A percentile compares a stretch with the other conserved stretches of the same genome.
Conservation (phyloP, 2,888 invertebrate species). For the Conus canariensis region DNA sequence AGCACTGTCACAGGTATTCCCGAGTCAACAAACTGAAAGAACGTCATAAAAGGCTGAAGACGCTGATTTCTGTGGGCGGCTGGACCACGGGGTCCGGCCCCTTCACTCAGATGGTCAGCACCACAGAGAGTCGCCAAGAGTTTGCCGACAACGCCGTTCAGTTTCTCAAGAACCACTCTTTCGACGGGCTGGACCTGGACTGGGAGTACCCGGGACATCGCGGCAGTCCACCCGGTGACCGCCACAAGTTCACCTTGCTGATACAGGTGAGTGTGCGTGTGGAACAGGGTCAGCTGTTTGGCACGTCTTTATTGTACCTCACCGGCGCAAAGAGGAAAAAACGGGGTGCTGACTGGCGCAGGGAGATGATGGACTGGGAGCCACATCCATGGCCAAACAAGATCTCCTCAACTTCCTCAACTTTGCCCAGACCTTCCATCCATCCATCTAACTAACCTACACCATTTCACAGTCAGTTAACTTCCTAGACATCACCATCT, state of each 20-base stretch:
- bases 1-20: constrained; percentile 18
- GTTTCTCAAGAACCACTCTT: constrained; percentile 80
- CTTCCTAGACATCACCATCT: too few relatives aligned
- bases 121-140: constrained; percentile 56
- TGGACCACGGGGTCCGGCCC: constrained; percentile 93
- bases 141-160: constrained; percentile 64
- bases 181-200: constrained; percentile 92
- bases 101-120: constrained; percentile 69
- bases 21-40: constrained; percentile 85
- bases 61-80: constrained; percentile 91
- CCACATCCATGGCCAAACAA: too few relatives aligned
- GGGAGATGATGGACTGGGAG: too few relatives aligned
- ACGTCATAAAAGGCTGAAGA: constrained; percentile 86
- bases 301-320: too few relatives aligned
- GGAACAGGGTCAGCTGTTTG: too few relatives aligned
- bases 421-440: too few relatives aligned
- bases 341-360: too few relatives aligned
- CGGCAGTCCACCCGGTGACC: constrained; percentile 72
- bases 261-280: too few relatives aligned
- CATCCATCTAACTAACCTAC: too few relatives aligned
- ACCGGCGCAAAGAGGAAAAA: too few relatives aligned
- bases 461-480: too few relatives aligned
- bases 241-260: constrained; percentile 52
- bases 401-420: too few relatives aligned
- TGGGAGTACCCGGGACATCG: constrained; percentile 90